A percentile compares a stretch with the other conserved stretches of the same genome.
These are phyloP conservation scores for Epinephelus coioides DNA, from an alignment of 2,797 vertebrate genomes.

Conservation along the genomic window DNA sequence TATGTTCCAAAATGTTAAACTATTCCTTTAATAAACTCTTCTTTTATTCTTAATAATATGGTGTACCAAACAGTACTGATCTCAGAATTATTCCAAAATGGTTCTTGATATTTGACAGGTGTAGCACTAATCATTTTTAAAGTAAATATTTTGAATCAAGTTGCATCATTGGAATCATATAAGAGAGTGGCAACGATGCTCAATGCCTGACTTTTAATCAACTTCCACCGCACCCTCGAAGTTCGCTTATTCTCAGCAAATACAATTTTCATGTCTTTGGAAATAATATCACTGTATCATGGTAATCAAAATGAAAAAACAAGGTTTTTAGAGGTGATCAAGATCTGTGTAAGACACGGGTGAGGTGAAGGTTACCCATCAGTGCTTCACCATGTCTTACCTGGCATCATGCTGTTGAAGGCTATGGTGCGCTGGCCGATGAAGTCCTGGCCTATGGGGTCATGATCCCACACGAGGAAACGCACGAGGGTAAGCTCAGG, in stretches of 20 bases:
- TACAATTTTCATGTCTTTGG: no score
- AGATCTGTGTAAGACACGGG: no score
- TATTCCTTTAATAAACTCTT: no score
- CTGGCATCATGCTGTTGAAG: slow-evolving; percentile 97
- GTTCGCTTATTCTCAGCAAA: not conserved
- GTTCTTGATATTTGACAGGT: not conserved
- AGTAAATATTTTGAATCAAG: not conserved
- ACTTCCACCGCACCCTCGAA: not conserved
- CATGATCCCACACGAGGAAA: slow-evolving; percentile 98
- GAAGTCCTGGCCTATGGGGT: slow-evolving; percentile 97
- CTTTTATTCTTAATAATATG: no score
- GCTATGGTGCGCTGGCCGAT: slow-evolving; percentile 97
- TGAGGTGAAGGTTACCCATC: not conserved
- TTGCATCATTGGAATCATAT: not conserved
- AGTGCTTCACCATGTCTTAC: slow-evolving; percentile 76
- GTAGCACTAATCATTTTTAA: not conserved
- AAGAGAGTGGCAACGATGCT: not conserved
- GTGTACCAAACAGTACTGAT: no score
- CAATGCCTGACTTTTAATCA: not conserved
- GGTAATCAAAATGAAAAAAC: no score
- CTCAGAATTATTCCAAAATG: not conserved
- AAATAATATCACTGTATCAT: no score
- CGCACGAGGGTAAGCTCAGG: slow-evolving; percentile 93
- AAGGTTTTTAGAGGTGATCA: no score
- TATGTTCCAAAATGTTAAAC: no score